Evolutionary conservation across 2,888 invertebrate species (phyloP).

Genomic region (Octodonta nipae): DNA sequence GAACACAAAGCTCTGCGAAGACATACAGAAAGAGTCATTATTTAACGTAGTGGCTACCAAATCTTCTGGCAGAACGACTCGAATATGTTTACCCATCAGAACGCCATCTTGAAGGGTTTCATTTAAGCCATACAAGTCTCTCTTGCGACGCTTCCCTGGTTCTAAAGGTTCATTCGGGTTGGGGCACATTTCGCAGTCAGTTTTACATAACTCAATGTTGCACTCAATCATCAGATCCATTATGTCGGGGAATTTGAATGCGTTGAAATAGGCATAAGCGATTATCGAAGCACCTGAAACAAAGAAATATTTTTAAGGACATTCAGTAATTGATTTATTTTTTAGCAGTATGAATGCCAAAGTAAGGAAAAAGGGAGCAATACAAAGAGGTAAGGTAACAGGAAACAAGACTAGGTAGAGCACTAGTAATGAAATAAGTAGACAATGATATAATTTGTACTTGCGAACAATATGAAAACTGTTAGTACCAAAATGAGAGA

Average conservation of each 20-base stretch:
- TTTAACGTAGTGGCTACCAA: conserved; percentile 30
- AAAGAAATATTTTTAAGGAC: conserved; percentile 1
- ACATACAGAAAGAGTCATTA: conserved; percentile 42
- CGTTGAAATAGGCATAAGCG: conserved; percentile 66
- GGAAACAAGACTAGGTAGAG: too few species aligned
- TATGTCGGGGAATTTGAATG: conserved; percentile 72
- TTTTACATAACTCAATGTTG: conserved; percentile 69
- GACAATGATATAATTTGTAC: too few species aligned
- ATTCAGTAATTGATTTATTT: too few species aligned
- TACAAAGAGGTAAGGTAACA: too few species aligned
- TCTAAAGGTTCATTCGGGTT: conserved; percentile 48
- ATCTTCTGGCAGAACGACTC: conserved; percentile 58
- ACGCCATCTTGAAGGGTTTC: conserved; percentile 47
- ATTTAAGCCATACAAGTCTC: conserved; percentile 38
- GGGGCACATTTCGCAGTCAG: conserved; percentile 61
- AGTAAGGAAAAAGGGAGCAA: too few species aligned
- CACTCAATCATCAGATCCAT: conserved; percentile 74
- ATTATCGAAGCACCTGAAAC: conserved; percentile 49
- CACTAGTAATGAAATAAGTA: too few species aligned
- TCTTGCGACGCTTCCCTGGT: conserved; percentile 35
- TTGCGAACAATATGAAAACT: too few species aligned
- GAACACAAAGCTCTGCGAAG: conserved; percentile 48
- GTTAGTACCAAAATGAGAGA: too few species aligned
- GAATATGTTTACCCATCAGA: conserved; percentile 50
- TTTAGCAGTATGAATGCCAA: too few species aligned